Percentiles rank a stretch among this genome's conserved stretches.
Conservation (phyloP, 2,888 invertebrate genomes). For the Macrophya annulata region DNA sequence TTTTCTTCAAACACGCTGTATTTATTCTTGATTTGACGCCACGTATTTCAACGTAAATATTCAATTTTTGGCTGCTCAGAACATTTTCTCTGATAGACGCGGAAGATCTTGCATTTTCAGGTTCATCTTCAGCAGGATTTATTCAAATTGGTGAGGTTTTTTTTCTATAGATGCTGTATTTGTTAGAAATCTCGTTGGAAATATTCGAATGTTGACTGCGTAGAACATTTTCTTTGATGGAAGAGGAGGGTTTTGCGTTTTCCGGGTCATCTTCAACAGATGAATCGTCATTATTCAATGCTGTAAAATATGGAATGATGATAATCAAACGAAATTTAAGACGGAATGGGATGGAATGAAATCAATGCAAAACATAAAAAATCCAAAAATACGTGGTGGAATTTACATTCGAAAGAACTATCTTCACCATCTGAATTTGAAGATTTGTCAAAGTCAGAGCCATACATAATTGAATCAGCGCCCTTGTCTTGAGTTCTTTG, state of each 20-base stretch:
- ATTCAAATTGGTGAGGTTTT: neutral
- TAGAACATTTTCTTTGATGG: neutral
- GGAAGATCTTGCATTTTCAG: neutral
- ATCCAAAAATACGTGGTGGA: neutral
- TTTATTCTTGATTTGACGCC: no score
- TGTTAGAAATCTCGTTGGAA: neutral
- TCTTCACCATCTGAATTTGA: neutral
- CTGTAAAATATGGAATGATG: no score
- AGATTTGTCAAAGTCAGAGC: neutral
- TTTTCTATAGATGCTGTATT: neutral
- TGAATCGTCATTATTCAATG: no score
- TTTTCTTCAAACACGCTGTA: no score
- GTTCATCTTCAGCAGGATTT: neutral
- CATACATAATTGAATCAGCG: conserved; percentile 6
- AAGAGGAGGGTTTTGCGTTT: conserved; percentile 9
- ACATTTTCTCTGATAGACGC: neutral
- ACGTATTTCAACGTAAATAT: no score
- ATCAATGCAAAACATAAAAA: neutral
- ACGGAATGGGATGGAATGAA: neutral
- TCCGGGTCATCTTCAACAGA: conserved; percentile 4
- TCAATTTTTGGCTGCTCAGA: neutral
- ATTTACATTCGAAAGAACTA: conserved; percentile 4
- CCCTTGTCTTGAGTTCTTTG: neutral
- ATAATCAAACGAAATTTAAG: neutral
- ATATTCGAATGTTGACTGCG: no score